Conservation (phyloP, 2,797 vertebrate species). For the Chaenodraco wilsoni region DNA sequence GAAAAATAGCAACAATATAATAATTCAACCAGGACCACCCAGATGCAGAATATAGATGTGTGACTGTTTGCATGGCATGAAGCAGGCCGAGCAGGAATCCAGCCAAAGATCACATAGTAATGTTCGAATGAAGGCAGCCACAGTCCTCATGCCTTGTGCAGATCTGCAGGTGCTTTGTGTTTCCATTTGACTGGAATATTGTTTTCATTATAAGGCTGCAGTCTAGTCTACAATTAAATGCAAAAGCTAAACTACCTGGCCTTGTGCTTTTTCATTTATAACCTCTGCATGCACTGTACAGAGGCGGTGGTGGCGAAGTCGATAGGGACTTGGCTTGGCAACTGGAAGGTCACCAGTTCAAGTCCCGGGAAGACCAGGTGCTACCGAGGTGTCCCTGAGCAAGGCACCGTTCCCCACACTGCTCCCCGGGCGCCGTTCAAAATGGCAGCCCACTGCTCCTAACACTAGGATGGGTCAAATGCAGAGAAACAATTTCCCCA, state of each 20-base stretch:
- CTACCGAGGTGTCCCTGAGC: no score
- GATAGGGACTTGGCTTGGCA: no score
- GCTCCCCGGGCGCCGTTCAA: no score
- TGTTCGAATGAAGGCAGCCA: slow-evolving; percentile 51
- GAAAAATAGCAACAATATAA: slow-evolving; percentile 53
- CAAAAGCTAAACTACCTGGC: slow-evolving; percentile 36
- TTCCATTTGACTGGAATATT: slow-evolving; percentile 45
- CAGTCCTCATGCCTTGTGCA: slow-evolving; percentile 41
- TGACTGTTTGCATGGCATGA: slow-evolving; percentile 58
- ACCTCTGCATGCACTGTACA: slow-evolving; percentile 23
- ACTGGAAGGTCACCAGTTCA: no score
- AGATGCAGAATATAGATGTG: slow-evolving; percentile 64
- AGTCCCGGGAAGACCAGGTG: no score
- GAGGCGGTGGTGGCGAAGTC: no score
- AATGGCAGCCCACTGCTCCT: no score
- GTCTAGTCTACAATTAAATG: slow-evolving; percentile 38
- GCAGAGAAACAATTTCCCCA: no score
- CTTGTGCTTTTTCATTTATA: slow-evolving; percentile 48
- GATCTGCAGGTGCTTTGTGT: slow-evolving; percentile 67
- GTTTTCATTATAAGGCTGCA: slow-evolving; percentile 15
- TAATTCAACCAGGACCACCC: slow-evolving; percentile 73
- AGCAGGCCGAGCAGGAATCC: slow-evolving; percentile 54
- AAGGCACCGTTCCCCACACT: no score
- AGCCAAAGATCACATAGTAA: slow-evolving; percentile 66
- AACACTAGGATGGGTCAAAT: no score